These are phyloP conservation scores for Rhagoletis pomonella DNA, from an alignment of 1,140 invertebrate species.

Conservation along the genomic window DNA sequence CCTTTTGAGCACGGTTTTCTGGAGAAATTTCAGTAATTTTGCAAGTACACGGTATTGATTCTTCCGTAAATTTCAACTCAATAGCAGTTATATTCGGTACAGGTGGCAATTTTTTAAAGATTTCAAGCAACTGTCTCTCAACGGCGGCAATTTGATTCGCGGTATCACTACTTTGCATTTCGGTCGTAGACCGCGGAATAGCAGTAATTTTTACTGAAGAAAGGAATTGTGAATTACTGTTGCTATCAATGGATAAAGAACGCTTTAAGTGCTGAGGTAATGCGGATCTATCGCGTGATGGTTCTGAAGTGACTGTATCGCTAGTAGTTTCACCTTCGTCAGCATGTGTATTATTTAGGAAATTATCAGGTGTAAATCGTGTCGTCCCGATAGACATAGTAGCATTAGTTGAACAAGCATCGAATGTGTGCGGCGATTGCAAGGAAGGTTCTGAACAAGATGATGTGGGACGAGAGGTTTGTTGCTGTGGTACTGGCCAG, in stretches of 20 bases:
- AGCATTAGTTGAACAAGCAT: constrained; percentile 62
- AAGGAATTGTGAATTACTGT: constrained; percentile 61
- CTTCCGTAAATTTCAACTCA: constrained; percentile 55
- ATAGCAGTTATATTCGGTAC: not conserved
- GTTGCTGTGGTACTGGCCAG: constrained; percentile 56
- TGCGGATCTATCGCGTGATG: constrained; percentile 64
- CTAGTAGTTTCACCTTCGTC: constrained; percentile 63
- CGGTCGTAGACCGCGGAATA: not conserved
- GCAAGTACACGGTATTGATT: constrained; percentile 68
- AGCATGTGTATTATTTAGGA: constrained; percentile 1
- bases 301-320: constrained; percentile 69
- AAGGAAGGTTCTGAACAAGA: constrained; percentile 69
- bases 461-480: constrained; percentile 62
- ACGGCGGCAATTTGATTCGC: not conserved
- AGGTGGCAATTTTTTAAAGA: constrained; percentile 48
- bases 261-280: constrained; percentile 58
- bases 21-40: constrained; percentile 24
- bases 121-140: constrained; percentile 43
- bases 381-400: constrained; percentile 40
- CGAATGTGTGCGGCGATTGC: constrained; percentile 63
- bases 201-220: not conserved
- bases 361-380: constrained; percentile 60
- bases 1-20: no score
- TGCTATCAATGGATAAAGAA: constrained; percentile 64
- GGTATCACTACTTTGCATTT: constrained; percentile 1